A percentile compares a stretch with the other conserved stretches of the same genome.
These are phyloP conservation scores for Zaprionus nigranus DNA, from an alignment of 1,140 invertebrate genomes.

Conservation along the genomic window DNA sequence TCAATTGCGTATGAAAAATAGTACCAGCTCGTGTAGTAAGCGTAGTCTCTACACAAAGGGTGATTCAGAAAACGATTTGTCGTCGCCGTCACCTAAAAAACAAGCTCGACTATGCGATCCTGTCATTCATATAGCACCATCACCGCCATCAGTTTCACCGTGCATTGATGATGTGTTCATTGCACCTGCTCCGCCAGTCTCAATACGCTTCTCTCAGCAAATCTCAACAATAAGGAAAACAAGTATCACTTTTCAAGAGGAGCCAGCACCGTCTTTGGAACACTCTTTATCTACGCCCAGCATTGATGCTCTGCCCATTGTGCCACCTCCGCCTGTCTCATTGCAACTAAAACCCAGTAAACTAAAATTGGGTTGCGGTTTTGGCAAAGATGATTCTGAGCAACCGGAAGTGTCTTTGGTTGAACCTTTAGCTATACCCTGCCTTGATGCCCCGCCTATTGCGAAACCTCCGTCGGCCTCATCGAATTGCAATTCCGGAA, in stretches of 20 bases:
- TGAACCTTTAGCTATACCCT: too few relatives aligned
- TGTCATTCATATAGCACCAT: background rate
- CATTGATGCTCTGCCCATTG: slow-evolving; percentile 32
- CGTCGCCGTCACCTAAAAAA: slow-evolving; percentile 22
- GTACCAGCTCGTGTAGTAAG: slow-evolving; percentile 7
- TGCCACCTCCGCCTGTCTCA: slow-evolving; percentile 52
- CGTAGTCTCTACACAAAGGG: slow-evolving; percentile 69
- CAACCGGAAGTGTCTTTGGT: background rate
- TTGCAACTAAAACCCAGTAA: slow-evolving; percentile 13
- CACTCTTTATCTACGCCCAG: background rate
- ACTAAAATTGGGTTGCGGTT: background rate
- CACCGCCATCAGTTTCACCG: background rate
- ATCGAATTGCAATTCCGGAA: too few relatives aligned
- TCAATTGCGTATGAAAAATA: slow-evolving; percentile 16
- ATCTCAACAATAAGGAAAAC: background rate
- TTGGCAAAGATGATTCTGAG: background rate
- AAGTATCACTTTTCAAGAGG: background rate
- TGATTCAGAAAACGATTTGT: slow-evolving; percentile 37
- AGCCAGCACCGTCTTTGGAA: background rate
- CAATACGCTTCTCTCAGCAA: background rate
- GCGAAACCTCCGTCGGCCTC: too few relatives aligned
- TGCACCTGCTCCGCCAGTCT: slow-evolving; percentile 17
- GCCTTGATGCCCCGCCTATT: too few relatives aligned
- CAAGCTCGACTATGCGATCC: background rate
- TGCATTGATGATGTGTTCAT: background rate